A percentile compares a stretch with the other conserved stretches of the same genome.
These are phyloP conservation scores for Mesoligia furuncula DNA, from an alignment of 2,888 invertebrate genomes.

Conservation along the genomic window DNA sequence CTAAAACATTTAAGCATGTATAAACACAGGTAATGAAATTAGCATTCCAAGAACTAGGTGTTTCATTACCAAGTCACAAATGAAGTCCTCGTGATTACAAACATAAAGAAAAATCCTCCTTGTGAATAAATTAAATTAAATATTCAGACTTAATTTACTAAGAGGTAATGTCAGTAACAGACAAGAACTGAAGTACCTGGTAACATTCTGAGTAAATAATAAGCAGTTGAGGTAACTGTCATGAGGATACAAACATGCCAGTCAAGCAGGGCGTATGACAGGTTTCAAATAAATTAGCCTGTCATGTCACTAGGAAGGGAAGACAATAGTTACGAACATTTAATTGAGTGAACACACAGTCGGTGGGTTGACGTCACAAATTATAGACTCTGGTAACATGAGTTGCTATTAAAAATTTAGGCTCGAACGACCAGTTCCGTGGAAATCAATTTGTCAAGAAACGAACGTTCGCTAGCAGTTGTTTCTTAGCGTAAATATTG, in stretches of 20 bases:
- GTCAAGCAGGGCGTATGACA: slow-evolving; percentile 52
- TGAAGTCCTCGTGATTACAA: slow-evolving; percentile 26
- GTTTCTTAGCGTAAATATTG: slow-evolving; percentile 15
- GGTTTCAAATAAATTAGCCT: slow-evolving; percentile 61
- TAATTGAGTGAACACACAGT: slow-evolving; percentile 57
- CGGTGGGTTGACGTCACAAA: slow-evolving; percentile 48
- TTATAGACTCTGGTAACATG: slow-evolving; percentile 31
- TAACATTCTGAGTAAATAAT: slow-evolving; percentile 35
- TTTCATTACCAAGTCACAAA: slow-evolving; percentile 31
- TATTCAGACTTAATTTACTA: slow-evolving; percentile 29
- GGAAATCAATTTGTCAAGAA: slow-evolving; percentile 52
- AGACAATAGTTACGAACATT: slow-evolving; percentile 58
- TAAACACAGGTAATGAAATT: slow-evolving; percentile 3
- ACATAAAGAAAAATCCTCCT: slow-evolving; percentile 26
- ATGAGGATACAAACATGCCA: slow-evolving; percentile 61
- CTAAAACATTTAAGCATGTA: background rate
- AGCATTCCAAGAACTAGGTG: slow-evolving; percentile 13
- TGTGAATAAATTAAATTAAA: slow-evolving; percentile 17
- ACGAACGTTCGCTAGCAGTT: slow-evolving; percentile 1
- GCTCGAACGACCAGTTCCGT: slow-evolving; percentile 26
- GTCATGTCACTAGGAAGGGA: slow-evolving; percentile 47
- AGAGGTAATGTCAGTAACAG: slow-evolving; percentile 8
- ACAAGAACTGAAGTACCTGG: slow-evolving; percentile 25
- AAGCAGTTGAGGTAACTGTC: slow-evolving; percentile 36
- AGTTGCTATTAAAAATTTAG: slow-evolving; percentile 53